phyloP scores from a whole-genome alignment of 1,140 invertebrate genomes.

The Lithobius niger region DNA sequence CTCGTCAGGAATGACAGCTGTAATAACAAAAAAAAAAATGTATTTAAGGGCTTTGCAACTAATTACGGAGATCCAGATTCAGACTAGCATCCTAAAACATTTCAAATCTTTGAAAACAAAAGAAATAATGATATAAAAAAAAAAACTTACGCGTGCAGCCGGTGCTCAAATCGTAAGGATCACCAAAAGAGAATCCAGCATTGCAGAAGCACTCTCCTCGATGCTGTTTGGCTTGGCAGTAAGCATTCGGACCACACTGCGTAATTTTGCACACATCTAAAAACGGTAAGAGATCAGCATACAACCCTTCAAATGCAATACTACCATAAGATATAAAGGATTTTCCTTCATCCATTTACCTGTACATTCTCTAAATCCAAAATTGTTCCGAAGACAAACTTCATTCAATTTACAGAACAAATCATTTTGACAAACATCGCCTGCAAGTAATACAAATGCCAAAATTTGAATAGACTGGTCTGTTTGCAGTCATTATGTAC shows the following conservation, averaged over 20 bases:
- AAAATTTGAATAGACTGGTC: too few relatives aligned
- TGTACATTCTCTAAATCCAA: conserved; percentile 10
- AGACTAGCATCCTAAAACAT: neutral
- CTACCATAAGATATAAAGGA: neutral
- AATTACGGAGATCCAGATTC: neutral
- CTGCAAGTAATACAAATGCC: neutral
- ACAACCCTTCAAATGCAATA: neutral
- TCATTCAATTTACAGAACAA: conserved; percentile 10
- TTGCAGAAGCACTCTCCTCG: conserved; percentile 69
- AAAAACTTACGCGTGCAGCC: conserved; percentile 19
- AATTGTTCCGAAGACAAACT: neutral
- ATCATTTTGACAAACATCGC: conserved; percentile 11
- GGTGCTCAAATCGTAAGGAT: conserved; percentile 19
- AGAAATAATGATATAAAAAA: neutral
- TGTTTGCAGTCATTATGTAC: neutral
- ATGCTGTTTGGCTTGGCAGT: conserved; percentile 68
- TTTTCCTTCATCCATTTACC: conserved; percentile 1
- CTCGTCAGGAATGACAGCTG: conserved; percentile 53
- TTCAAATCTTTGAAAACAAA: neutral
- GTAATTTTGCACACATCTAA: conserved; percentile 64
- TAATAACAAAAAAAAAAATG: neutral
- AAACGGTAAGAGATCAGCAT: neutral
- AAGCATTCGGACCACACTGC: conserved; percentile 77
- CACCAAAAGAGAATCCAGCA: conserved; percentile 43
- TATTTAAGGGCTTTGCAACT: neutral